Percentiles rank a stretch among this genome's conserved stretches.
Conservation (phyloP, 2,888 invertebrate species). For the Camponotus fellah region DNA sequence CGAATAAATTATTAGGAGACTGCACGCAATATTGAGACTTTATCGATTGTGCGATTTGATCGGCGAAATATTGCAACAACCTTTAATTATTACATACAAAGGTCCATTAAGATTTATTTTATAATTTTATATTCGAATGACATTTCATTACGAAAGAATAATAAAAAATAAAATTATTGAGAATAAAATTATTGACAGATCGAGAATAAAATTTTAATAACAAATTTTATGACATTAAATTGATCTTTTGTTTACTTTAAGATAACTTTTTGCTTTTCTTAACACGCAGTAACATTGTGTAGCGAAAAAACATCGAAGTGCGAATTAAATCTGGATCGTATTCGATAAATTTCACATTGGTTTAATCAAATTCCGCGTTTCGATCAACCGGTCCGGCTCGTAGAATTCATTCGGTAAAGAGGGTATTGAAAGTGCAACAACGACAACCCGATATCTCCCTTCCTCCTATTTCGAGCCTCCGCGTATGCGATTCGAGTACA, state of each 20-base stretch:
- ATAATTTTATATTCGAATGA: not conserved
- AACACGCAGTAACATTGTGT: not conserved
- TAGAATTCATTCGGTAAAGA: conserved; percentile 11
- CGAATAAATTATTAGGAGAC: conserved; percentile 3
- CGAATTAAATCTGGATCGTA: conserved; percentile 30
- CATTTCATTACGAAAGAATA: not conserved
- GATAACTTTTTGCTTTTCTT: not conserved
- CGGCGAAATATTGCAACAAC: not conserved
- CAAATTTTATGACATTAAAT: not conserved
- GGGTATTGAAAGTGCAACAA: conserved; percentile 59
- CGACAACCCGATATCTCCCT: conserved; percentile 53
- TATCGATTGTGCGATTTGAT: not conserved
- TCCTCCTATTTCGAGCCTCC: conserved; percentile 42
- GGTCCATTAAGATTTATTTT: not conserved
- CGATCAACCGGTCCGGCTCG: conserved; percentile 33
- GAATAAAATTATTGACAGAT: not conserved
- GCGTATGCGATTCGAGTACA: conserved; percentile 61
- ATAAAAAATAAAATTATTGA: not conserved
- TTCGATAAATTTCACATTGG: conserved; percentile 42
- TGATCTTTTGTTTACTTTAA: conserved; percentile 7
- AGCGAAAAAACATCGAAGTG: not conserved
- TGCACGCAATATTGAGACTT: not conserved
- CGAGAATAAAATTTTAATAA: not conserved
- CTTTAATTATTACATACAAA: not conserved
- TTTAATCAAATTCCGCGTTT: conserved; percentile 34